phyloP scores from a whole-genome alignment of 2,888 invertebrate genomes.

The Cantharis lateralis region DNA sequence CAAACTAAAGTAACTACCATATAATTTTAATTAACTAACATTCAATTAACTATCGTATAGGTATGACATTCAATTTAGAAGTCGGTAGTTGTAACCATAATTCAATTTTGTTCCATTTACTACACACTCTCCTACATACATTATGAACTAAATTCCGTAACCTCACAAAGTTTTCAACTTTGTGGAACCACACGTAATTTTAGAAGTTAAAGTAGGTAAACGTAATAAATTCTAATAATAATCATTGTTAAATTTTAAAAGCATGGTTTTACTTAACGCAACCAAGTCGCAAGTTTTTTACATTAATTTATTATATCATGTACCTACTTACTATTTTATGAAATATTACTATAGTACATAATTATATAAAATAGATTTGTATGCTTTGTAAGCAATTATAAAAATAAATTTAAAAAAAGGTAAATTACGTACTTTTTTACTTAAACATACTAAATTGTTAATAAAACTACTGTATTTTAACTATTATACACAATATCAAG shows the following conservation, averaged over 20 bases:
- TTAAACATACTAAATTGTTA: too few relatives aligned
- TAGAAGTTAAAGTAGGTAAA: constrained; percentile 1
- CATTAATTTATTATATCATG: background rate
- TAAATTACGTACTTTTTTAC: too few relatives aligned
- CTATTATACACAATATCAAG: too few relatives aligned
- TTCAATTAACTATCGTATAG: background rate
- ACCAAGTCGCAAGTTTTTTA: background rate
- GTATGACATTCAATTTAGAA: constrained; percentile 12
- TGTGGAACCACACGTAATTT: constrained; percentile 1
- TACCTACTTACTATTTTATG: background rate
- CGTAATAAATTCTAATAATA: background rate
- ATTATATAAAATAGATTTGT: background rate
- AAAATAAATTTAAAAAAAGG: too few relatives aligned
- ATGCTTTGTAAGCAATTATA: too few relatives aligned
- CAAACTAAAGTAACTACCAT: background rate
- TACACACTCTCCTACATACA: constrained; percentile 9
- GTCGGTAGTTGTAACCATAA: constrained; percentile 8
- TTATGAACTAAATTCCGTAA: constrained; percentile 10
- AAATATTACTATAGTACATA: background rate
- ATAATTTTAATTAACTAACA: background rate
- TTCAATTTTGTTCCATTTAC: constrained; percentile 19
- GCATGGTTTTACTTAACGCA: background rate
- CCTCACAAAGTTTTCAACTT: constrained; percentile 15
- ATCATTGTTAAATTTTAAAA: background rate
- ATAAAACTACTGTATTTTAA: too few relatives aligned